A percentile compares a stretch with the other conserved stretches of the same genome.
These are phyloP conservation scores for Lucilia cuprina DNA, from an alignment of 1,140 invertebrate species.

Conservation along the genomic window DNA sequence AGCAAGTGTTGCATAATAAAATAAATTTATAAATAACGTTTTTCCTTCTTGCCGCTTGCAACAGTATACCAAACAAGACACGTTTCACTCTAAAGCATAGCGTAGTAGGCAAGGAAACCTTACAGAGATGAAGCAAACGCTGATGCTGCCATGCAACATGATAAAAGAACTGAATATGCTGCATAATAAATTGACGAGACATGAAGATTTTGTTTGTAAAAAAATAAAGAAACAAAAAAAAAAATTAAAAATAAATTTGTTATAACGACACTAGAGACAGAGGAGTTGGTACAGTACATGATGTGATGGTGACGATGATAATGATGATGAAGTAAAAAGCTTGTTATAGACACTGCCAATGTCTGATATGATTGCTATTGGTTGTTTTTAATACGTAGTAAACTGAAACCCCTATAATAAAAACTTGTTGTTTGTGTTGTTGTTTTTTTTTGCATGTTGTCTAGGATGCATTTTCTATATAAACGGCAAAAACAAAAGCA, in stretches of 20 bases:
- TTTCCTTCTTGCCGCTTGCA: not conserved
- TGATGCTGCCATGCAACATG: not conserved
- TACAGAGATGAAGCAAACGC: not conserved
- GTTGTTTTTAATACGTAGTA: not conserved
- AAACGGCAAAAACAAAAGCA: no score
- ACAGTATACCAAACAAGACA: not conserved
- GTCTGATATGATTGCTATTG: not conserved
- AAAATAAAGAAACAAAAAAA: no score
- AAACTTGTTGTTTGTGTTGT: not conserved
- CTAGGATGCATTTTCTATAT: not conserved
- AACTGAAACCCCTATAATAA: not conserved
- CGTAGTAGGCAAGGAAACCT: not conserved
- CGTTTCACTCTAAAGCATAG: not conserved
- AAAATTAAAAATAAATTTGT: not conserved
- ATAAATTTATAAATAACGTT: constrained; percentile 19
- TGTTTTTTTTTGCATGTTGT: not conserved
- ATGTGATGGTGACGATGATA: not conserved
- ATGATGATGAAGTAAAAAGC: not conserved
- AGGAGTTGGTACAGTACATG: not conserved
- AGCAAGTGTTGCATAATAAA: constrained; percentile 27
- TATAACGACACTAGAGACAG: not conserved
- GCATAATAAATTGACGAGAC: not conserved
- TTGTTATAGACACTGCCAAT: not conserved
- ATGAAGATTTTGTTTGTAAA: not conserved
- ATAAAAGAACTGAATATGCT: not conserved